phyloP scores from a whole-genome alignment of 2,113 vertebrate species.

The Fulica atra region DNA sequence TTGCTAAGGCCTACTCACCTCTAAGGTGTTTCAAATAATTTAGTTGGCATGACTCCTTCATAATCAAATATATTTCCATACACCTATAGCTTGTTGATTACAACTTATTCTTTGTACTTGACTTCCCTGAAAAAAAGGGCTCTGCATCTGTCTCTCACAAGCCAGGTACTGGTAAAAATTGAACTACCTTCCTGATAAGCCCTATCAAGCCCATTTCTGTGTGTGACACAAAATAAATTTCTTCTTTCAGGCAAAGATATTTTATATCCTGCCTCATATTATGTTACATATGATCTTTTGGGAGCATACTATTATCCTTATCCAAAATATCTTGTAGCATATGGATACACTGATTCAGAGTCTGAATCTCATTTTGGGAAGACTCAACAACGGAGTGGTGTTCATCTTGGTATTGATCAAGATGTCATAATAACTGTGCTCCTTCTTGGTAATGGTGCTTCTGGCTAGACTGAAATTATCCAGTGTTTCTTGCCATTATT shows the following conservation, averaged over 20 bases:
- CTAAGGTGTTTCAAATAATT: background rate
- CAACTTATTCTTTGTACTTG: background rate
- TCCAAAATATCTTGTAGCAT: background rate
- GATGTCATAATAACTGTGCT: background rate
- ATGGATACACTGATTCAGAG: background rate
- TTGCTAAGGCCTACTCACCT: background rate
- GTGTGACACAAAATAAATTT: background rate
- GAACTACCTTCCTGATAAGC: background rate
- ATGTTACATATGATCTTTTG: background rate
- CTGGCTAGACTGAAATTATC: background rate
- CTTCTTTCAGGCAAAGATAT: background rate
- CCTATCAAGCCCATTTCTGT: background rate
- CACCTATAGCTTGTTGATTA: background rate
- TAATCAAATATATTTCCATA: conserved; percentile 11
- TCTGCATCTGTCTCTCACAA: background rate
- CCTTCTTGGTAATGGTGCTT: background rate
- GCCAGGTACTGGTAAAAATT: background rate
- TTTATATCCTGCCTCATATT: background rate
- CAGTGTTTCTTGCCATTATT: background rate
- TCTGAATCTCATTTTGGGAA: background rate
- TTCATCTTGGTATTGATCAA: background rate
- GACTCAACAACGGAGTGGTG: background rate
- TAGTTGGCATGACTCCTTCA: background rate
- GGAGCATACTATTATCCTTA: background rate
- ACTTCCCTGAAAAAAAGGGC: background rate